phyloP scores from a whole-genome alignment of 1,140 invertebrate species.

The Drosophila subobscura region DNA sequence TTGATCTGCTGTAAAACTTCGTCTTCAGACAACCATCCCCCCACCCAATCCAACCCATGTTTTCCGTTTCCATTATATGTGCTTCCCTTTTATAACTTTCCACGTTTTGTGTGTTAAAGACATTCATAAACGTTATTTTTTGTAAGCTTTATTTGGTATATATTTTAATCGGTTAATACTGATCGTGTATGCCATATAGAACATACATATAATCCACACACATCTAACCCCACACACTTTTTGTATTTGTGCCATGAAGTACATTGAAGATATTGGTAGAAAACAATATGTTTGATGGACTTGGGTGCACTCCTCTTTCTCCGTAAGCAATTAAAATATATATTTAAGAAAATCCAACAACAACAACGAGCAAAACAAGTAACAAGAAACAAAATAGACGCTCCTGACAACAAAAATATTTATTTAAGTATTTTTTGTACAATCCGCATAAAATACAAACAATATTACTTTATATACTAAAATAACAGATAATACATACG shows the following conservation, averaged over 20 bases:
- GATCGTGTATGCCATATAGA: slow-evolving; percentile 56
- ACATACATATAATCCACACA: slow-evolving; percentile 40
- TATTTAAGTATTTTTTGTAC: slow-evolving; percentile 72
- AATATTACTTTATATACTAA: slow-evolving; percentile 33
- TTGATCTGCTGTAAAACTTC: slow-evolving; percentile 13
- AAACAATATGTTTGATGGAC: slow-evolving; percentile 62
- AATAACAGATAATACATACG: slow-evolving; percentile 21
- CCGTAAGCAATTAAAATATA: slow-evolving; percentile 46
- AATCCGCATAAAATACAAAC: slow-evolving; percentile 58
- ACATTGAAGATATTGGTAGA: slow-evolving; percentile 56
- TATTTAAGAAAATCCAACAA: slow-evolving; percentile 37
- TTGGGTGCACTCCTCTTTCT: slow-evolving; percentile 34
- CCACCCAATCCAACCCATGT: background rate
- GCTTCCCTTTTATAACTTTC: background rate
- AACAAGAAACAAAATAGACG: slow-evolving; percentile 15
- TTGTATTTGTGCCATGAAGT: slow-evolving; percentile 46
- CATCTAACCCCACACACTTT: background rate
- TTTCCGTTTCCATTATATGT: slow-evolving; percentile 2
- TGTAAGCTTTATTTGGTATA: slow-evolving; percentile 71
- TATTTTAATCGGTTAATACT: background rate
- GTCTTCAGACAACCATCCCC: background rate
- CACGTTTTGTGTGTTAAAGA: slow-evolving; percentile 16
- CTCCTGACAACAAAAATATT: slow-evolving; percentile 50
- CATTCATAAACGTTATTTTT: slow-evolving; percentile 7
- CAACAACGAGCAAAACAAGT: slow-evolving; percentile 36